Evolutionary conservation across 2,888 invertebrate species (phyloP), one percentile per base, ranked within the genome.

Genomic region (Byasa hedistus): DNA sequence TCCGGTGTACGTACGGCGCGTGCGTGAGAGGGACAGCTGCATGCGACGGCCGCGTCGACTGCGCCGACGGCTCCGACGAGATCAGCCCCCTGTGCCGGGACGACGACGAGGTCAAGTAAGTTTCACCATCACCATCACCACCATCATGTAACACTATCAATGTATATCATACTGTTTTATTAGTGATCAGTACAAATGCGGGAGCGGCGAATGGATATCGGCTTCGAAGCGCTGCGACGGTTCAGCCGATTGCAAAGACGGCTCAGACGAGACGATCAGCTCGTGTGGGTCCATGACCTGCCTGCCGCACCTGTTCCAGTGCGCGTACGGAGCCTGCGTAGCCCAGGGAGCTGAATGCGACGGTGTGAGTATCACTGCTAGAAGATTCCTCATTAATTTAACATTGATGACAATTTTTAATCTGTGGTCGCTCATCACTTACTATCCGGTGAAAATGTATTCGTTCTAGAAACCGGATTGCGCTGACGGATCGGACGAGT

Each of bases 281-380:
- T 76, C 85, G 0, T 91, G 91, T 69, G 86, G 84, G 0, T 81
- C 73, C 0, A 83, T 79, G 59, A 74, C 66, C 0, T 95, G 95
- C 73, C 89, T 89, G 0, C 69, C 78, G 0, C 92, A 89, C 71
- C 86, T 93, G 61, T 94, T 93, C 80, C 92, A 93, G 52, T 94
- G 94, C 75, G 86, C 87, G 0, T 94, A 94, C 73, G 94, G 94
- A 2, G 94, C 93, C 0, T 94, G 94, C 70, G 89, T 94, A 0
- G 93, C 94, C 71, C 88, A 92, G 2, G 89, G 91, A 22, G 81
- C 87, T 0, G 82, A 85, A 56, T 95, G 95, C 70, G 89, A 89
- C 64, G 78, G 79, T 63, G 89, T 88, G 36, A 77, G 79, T 70
- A 59, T n/a, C 32, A 32, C 7, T 32, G 32, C 32, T 32, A 32